Percentiles rank a stretch among this genome's conserved stretches.
Conservation (phyloP, 2,888 invertebrate genomes). For the Venusia cambrica region DNA sequence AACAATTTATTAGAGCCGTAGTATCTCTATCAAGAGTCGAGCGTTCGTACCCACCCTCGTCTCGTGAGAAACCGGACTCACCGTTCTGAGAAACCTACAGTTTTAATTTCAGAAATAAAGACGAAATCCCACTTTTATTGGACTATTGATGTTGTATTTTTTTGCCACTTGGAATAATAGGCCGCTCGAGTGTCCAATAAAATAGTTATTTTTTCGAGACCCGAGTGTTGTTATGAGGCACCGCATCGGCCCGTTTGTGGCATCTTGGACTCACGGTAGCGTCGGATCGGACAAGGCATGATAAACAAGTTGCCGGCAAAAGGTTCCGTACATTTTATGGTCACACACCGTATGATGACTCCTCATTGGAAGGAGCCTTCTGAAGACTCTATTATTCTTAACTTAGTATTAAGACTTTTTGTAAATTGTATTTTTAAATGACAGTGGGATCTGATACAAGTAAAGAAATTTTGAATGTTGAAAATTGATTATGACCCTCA, state of each 20-base stretch:
- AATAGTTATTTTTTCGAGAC: constrained; percentile 45
- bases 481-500: too few relatives aligned
- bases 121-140: constrained; percentile 73
- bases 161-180: constrained; percentile 56
- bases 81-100: constrained; percentile 65
- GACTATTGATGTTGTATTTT: constrained; percentile 59
- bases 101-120: constrained; percentile 73
- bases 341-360: too few relatives aligned
- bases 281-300: constrained; percentile 31
- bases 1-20: constrained; percentile 62
- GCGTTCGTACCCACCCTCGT: constrained; percentile 16
- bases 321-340: constrained; percentile 24
- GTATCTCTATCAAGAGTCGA: constrained; percentile 51
- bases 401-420: too few relatives aligned
- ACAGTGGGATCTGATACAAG: too few relatives aligned
- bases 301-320: too few relatives aligned
- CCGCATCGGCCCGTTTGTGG: constrained; percentile 37
- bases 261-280: constrained; percentile 49
- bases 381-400: too few relatives aligned
- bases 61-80: constrained; percentile 61
- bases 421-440: too few relatives aligned
- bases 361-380: too few relatives aligned
- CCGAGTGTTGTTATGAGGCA: constrained; percentile 48
- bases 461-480: too few relatives aligned
- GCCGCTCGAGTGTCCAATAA: constrained; percentile 50